Percentiles rank a stretch among this genome's conserved stretches.
Conservation (phyloP, 37 sponge, comb jelly and placozoan species). For the Cladorhizidae sp. region DNA sequence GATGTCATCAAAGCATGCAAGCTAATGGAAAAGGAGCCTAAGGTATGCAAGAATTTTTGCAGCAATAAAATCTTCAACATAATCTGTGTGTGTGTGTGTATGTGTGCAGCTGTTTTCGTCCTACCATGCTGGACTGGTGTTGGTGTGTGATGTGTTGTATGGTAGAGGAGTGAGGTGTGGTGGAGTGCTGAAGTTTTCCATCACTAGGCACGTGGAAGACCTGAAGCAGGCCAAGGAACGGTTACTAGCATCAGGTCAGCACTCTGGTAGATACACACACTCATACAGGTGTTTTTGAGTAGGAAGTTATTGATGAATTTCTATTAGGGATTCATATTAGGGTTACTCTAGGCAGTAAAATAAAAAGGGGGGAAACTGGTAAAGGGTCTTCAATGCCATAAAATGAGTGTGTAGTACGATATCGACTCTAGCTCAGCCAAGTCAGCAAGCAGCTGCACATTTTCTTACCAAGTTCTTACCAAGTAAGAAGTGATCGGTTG, state of each 20-base stretch:
- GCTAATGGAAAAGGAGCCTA: neutral
- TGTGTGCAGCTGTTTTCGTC: constrained; percentile 29
- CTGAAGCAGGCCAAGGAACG: constrained; percentile 11
- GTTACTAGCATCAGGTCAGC: constrained; percentile 1
- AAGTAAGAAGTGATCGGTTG: too few relatives aligned
- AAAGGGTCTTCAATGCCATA: too few relatives aligned
- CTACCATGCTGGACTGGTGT: constrained; percentile 39
- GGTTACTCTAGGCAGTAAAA: too few relatives aligned
- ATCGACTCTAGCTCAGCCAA: too few relatives aligned
- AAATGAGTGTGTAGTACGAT: too few relatives aligned
- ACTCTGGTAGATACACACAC: neutral
- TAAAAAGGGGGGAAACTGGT: too few relatives aligned
- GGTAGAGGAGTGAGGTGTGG: constrained; percentile 73
- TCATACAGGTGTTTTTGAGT: neutral
- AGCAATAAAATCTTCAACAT: neutral
- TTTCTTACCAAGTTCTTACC: too few relatives aligned
- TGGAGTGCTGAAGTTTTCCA: constrained; percentile 49
- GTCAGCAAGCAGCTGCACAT: too few relatives aligned
- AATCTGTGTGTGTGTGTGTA: neutral
- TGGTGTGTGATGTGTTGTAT: constrained; percentile 65
- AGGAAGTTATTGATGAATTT: too few relatives aligned
- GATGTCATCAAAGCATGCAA: neutral
- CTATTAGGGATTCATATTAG: too few relatives aligned
- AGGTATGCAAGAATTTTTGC: neutral
- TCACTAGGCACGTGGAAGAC: constrained; percentile 37